A percentile compares a stretch with the other conserved stretches of the same genome.
phyloP scores from a whole-genome alignment of 1,140 invertebrate species.

The Apolygus lucorum region DNA sequence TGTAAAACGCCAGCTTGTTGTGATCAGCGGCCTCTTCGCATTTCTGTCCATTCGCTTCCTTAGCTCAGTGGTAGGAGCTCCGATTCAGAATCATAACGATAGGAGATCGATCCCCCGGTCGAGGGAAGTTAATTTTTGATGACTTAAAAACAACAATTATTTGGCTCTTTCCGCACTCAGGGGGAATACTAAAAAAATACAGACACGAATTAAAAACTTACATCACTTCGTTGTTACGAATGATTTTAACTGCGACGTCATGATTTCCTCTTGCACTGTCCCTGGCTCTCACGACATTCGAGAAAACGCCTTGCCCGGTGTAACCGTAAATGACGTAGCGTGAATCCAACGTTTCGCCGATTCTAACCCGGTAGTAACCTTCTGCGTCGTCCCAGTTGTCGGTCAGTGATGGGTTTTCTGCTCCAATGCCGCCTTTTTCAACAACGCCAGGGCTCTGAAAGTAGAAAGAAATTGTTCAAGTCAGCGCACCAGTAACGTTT shows the following conservation, averaged over 20 bases:
- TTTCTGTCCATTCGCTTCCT: no score
- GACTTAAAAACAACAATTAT: no score
- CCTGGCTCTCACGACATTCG: slow-evolving; percentile 90
- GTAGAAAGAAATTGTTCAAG: slow-evolving; percentile 42
- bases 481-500: no score
- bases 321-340: slow-evolving; percentile 91
- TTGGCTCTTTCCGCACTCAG: no score
- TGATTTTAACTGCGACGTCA: slow-evolving; percentile 98
- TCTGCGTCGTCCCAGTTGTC: slow-evolving; percentile 99
- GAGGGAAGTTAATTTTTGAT: no score
- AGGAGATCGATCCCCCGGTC: no score
- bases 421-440: slow-evolving; percentile 52
- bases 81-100: no score
- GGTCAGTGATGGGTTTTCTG: slow-evolving; percentile 82
- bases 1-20: no score
- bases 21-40: no score
- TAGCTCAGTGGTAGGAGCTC: no score
- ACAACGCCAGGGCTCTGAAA: slow-evolving; percentile 66
- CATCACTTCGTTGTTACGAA: slow-evolving; percentile 99
- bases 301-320: slow-evolving; percentile 98
- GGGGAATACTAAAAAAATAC: no score
- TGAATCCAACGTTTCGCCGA: slow-evolving; percentile 87
- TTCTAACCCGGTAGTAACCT: slow-evolving; percentile 93
- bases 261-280: slow-evolving; percentile 76
- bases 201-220: slow-evolving; percentile 47